phyloP scores from a whole-genome alignment of 2,888 invertebrate genomes.

The Steinernema scapterisci region DNA sequence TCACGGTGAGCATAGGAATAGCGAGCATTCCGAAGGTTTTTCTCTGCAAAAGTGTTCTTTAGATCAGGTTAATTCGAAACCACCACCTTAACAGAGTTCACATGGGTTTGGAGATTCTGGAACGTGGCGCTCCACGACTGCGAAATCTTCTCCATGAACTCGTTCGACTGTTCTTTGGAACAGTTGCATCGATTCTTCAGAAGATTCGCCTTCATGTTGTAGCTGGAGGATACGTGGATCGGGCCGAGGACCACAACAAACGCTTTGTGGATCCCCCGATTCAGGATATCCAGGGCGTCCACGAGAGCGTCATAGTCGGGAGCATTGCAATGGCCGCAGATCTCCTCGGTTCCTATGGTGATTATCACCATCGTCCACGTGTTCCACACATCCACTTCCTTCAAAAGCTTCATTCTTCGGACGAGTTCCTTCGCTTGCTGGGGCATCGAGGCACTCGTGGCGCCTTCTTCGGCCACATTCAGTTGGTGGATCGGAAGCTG shows the following conservation, averaged over 20 bases:
- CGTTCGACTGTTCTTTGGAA: slow-evolving; percentile 49
- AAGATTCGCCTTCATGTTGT: slow-evolving; percentile 57
- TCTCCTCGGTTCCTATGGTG: slow-evolving; percentile 66
- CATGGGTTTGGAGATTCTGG: slow-evolving; percentile 44
- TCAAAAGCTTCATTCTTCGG: slow-evolving; percentile 45
- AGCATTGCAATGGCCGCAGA: slow-evolving; percentile 53
- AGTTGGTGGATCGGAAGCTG: slow-evolving; percentile 61
- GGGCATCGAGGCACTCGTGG: slow-evolving; percentile 53
- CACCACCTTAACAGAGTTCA: slow-evolving; percentile 31
- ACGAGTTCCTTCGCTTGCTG: slow-evolving; percentile 61
- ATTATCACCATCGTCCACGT: slow-evolving; percentile 66
- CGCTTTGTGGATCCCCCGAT: slow-evolving; percentile 59
- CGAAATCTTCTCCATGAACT: slow-evolving; percentile 54
- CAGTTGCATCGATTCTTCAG: slow-evolving; percentile 59
- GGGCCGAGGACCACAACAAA: slow-evolving; percentile 63
- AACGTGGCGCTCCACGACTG: slow-evolving; percentile 51
- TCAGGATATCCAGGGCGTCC: slow-evolving; percentile 56
- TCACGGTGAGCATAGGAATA: slow-evolving; percentile 62
- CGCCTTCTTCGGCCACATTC: slow-evolving; percentile 59
- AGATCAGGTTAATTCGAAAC: background rate
- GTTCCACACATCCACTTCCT: slow-evolving; percentile 53
- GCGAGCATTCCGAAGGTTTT: slow-evolving; percentile 61
- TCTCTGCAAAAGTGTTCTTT: slow-evolving; percentile 39
- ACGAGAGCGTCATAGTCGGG: slow-evolving; percentile 53
- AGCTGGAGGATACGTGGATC: slow-evolving; percentile 57